phyloP scores from a whole-genome alignment of 2,888 invertebrate species.

The Boloria selene region DNA sequence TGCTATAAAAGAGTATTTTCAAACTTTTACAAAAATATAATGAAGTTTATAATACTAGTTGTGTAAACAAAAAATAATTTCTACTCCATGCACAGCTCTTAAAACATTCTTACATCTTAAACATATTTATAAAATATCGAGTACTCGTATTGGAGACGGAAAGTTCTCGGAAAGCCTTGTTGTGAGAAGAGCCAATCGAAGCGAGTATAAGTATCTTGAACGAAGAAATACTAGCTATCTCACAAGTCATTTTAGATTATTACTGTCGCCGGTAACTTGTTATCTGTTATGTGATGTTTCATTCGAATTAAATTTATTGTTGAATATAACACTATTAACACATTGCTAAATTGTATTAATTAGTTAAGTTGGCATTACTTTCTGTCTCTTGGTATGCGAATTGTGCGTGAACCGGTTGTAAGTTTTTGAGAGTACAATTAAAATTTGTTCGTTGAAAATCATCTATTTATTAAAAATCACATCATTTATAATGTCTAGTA shows the following conservation, averaged over 20 bases:
- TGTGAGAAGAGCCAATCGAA: conserved; percentile 32
- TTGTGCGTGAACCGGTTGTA: too few relatives aligned
- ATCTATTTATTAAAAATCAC: too few relatives aligned
- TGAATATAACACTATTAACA: too few relatives aligned
- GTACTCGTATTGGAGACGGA: conserved; percentile 19
- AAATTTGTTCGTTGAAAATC: too few relatives aligned
- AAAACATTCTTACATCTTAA: conserved; percentile 20
- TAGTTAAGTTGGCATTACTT: too few relatives aligned
- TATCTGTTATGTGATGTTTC: conserved; percentile 2
- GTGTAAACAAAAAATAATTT: conserved; percentile 18
- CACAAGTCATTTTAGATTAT: conserved; percentile 25
- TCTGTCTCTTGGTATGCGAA: too few relatives aligned
- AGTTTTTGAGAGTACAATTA: too few relatives aligned
- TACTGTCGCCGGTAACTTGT: conserved; percentile 18
- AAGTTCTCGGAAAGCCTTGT: conserved; percentile 30
- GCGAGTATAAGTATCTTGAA: conserved; percentile 30
- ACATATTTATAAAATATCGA: conserved; percentile 24
- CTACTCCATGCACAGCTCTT: conserved; percentile 13
- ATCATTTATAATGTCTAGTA: too few relatives aligned
- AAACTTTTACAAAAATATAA: not conserved
- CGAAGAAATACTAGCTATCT: conserved; percentile 29
- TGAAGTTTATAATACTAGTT: conserved; percentile 2
- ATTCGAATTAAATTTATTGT: conserved; percentile 1
- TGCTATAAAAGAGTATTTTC: not conserved
- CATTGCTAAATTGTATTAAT: too few relatives aligned